A percentile compares a stretch with the other conserved stretches of the same genome.
Evolutionary conservation across 1,140 invertebrate species (phyloP).

Genomic region (Drosophila teissieri): DNA sequence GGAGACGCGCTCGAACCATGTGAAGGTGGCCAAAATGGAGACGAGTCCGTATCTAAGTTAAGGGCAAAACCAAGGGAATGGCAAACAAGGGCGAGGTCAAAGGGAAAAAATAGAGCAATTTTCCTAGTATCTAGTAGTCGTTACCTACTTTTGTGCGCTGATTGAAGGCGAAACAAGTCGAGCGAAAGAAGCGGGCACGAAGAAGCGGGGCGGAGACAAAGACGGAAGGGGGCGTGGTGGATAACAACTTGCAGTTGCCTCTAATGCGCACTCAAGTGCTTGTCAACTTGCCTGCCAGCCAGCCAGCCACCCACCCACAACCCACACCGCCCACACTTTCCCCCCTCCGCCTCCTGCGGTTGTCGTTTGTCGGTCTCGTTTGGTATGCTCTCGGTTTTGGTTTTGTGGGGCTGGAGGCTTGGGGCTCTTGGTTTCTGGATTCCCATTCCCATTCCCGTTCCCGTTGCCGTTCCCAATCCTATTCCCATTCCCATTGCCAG

Average conservation of each 20-base stretch:
- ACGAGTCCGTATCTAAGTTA: conserved; percentile 41
- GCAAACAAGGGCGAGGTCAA: not conserved
- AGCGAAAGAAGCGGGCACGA: conserved; percentile 6
- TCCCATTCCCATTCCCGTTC: not conserved
- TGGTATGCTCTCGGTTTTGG: conserved; percentile 40
- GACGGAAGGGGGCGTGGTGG: conserved; percentile 5
- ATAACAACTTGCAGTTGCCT: conserved; percentile 52
- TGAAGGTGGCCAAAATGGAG: conserved; percentile 84
- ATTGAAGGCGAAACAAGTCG: conserved; percentile 50
- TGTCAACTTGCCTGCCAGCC: conserved; percentile 67
- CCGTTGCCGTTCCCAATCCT: not conserved
- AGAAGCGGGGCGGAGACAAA: not conserved
- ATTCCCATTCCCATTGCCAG: not conserved
- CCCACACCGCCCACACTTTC: not conserved
- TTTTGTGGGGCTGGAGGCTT: conserved; percentile 18
- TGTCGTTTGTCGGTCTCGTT: conserved; percentile 30
- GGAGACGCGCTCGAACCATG: conserved; percentile 99
- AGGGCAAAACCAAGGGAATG: conserved; percentile 17
- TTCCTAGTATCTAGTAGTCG: not conserved
- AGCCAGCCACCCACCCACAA: too few relatives aligned
- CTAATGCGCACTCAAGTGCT: conserved; percentile 78
- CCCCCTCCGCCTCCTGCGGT: conserved; percentile 1
- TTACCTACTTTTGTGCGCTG: conserved; percentile 40
- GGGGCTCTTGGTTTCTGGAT: not conserved
- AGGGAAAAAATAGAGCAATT: not conserved